Conservation (phyloP, 2,888 invertebrate genomes). For the Bembecia ichneumoniformis region DNA sequence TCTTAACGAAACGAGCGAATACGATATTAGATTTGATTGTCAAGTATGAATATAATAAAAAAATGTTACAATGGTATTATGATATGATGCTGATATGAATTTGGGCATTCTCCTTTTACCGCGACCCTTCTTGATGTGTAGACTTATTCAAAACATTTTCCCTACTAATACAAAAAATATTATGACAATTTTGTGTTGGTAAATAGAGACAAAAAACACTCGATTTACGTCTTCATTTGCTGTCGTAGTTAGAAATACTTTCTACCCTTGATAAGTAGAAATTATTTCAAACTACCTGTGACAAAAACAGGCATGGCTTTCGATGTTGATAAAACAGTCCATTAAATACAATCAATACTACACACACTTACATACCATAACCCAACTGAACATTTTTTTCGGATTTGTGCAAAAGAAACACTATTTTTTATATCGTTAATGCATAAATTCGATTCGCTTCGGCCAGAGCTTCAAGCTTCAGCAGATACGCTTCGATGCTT, state of each 20-base stretch:
- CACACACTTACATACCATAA: background rate
- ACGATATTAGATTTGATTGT: too few species aligned
- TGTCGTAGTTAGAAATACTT: conserved; percentile 3
- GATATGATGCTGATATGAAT: too few species aligned
- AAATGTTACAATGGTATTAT: too few species aligned
- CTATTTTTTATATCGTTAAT: background rate
- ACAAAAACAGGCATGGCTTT: conserved; percentile 33
- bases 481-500: conserved; percentile 54
- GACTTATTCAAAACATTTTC: too few species aligned
- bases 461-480: conserved; percentile 41
- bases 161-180: too few species aligned
- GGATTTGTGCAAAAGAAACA: too few species aligned
- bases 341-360: background rate
- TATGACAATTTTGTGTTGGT: background rate
- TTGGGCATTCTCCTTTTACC: too few species aligned
- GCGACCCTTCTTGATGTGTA: too few species aligned
- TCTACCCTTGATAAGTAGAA: background rate
- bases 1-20: too few species aligned
- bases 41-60: too few species aligned
- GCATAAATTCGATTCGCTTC: conserved; percentile 19
- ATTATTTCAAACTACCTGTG: background rate
- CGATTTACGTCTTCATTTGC: conserved; percentile 10
- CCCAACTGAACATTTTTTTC: too few species aligned
- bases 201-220: background rate
- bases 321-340: conserved; percentile 12